phyloP scores from a whole-genome alignment of 35 echinoderm and acorn worm genomes.

The Diadema setosum region DNA sequence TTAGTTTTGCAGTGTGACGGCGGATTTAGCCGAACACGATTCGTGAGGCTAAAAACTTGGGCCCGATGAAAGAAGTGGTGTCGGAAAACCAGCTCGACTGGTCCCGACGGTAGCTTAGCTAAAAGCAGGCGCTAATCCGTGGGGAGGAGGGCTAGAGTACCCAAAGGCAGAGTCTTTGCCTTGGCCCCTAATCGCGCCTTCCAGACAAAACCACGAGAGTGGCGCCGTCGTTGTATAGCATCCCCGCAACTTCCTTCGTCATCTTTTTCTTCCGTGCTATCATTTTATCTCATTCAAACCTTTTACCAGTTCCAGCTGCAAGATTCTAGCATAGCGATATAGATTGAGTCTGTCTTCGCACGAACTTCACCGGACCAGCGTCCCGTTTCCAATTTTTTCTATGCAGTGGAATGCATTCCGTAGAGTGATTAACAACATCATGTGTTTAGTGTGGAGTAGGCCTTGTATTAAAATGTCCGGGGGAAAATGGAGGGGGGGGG shows the following conservation, averaged over 20 bases:
- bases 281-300: background rate
- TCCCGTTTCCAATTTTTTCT: too few species aligned
- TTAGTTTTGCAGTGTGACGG: background rate
- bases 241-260: background rate
- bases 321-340: too few species aligned
- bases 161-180: too few species aligned
- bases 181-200: background rate
- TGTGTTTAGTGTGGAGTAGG: too few species aligned
- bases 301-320: background rate
- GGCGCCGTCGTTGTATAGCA: too few species aligned
- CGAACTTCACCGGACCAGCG: too few species aligned
- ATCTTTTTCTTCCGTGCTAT: background rate
- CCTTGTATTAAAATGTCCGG: too few species aligned
- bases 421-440: too few species aligned
- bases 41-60: background rate
- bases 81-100: background rate
- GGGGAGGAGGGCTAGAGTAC: background rate
- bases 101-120: conserved; percentile 7
- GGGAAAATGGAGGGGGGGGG: too few species aligned
- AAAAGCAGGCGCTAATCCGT: background rate
- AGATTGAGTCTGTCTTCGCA: too few species aligned
- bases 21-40: background rate
- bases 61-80: conserved; percentile 14
- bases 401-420: too few species aligned
- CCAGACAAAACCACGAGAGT: background rate